Percentiles rank a stretch among this genome's conserved stretches.
Conservation (phyloP, 2,797 vertebrate species). For the Rhyacichthys aspro region DNA sequence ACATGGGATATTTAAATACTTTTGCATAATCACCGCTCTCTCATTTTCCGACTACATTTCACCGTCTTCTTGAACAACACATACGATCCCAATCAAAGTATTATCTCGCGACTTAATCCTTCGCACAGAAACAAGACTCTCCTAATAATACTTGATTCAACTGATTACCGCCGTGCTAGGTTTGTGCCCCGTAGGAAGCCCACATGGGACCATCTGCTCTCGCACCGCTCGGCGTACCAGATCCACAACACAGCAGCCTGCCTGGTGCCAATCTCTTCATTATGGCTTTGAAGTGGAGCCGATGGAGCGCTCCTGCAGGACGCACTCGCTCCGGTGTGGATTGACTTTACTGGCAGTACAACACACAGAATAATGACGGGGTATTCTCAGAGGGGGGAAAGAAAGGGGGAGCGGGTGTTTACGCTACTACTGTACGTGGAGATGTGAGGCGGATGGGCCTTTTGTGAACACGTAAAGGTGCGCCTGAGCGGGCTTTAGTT, state of each 20-base stretch:
- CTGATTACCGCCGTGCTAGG: conserved; percentile 40
- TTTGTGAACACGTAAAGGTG: conserved; percentile 17
- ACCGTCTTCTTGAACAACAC: not conserved
- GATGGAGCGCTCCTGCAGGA: conserved; percentile 51
- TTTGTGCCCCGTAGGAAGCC: conserved; percentile 22
- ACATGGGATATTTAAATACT: not conserved
- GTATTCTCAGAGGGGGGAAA: conserved; percentile 57
- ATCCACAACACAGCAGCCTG: conserved; percentile 39
- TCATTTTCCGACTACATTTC: conserved; percentile 1
- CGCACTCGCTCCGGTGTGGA: conserved; percentile 33
- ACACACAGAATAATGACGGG: conserved; percentile 69
- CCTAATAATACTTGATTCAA: conserved; percentile 30
- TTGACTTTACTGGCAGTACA: conserved; percentile 66
- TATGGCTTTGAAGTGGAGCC: conserved; percentile 61
- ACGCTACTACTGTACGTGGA: conserved; percentile 2
- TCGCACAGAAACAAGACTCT: conserved; percentile 21
- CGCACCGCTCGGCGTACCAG: conserved; percentile 32
- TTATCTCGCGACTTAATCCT: conserved; percentile 15
- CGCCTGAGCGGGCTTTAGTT: not conserved
- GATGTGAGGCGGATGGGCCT: conserved; percentile 9
- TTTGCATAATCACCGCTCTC: not conserved
- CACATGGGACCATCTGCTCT: conserved; percentile 48
- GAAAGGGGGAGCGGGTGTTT: conserved; percentile 10
- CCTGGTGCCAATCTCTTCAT: conserved; percentile 44
- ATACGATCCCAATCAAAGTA: conserved; percentile 35